Evolutionary conservation across 2,888 invertebrate genomes (phyloP), one percentile per base, ranked within the genome.

Genomic region (Drosophila multiciliata): DNA sequence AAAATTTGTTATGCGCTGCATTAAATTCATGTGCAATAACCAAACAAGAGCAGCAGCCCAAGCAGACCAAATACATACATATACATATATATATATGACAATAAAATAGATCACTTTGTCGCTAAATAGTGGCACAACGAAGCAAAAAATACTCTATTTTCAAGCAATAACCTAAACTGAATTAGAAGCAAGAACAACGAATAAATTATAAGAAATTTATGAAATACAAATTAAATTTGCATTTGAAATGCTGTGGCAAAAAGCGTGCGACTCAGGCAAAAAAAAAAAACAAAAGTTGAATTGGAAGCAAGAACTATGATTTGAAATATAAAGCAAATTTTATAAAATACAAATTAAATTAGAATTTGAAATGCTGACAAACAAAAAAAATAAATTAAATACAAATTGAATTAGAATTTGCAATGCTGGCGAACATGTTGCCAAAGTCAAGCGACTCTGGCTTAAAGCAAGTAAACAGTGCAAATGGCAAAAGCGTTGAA

Each of bases 1-100:
- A 89, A 87, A 89, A 84, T 89, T 87, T 84, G 85, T 77, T 75
- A 82, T 72, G 75, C 85, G 87, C 85, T 82, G 85, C 85, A 89
- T 89, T 85, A 84, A 82, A 77, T 84, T 89, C 82, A 73, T 84
- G 75, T 77, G 80, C 85, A 87, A 63, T 55, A 50, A 48, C 66
- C 62, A 64, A 57, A 45, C 26, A 55, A 55, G 38, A 68, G 45
- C 53, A 66, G 57, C 50, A 26, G 33, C 61, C 26, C 26, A 50
- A 36, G 15, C 57, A n/a, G 8, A 23, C 45, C 7, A 45, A 17
- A 35, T n/a, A 20, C 17, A 59, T 35, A 35, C 32, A 59, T 45
- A 50, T 17, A 58, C 45, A 40, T 26, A 58, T 42, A 71, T 45
- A 72, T 38, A 32, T 59, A 49, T 69, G 62, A 67, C 76, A 71